Evolutionary conservation across 2,797 vertebrate genomes (phyloP).

Genomic region (Petrocephalus sullivani): DNA sequence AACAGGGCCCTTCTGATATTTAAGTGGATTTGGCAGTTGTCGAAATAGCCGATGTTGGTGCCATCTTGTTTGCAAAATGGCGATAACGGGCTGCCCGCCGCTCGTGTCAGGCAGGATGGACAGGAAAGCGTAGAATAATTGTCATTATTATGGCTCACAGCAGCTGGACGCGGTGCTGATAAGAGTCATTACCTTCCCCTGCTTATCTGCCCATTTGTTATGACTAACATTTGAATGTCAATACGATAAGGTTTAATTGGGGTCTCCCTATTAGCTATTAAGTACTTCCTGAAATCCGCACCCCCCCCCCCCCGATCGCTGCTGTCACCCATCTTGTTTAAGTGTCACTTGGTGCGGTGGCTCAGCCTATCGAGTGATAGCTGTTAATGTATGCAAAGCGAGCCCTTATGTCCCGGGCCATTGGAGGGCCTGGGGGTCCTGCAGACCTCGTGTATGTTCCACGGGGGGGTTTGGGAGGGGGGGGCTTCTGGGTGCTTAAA

Average conservation of each 20-base stretch:
- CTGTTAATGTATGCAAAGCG: slow-evolving; percentile 4
- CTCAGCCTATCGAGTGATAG: neutral
- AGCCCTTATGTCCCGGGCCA: neutral
- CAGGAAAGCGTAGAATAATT: neutral
- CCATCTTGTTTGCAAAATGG: neutral
- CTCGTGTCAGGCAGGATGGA: neutral
- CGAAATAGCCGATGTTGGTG: neutral
- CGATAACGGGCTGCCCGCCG: neutral
- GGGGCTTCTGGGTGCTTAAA: neutral
- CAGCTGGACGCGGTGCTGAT: slow-evolving; percentile 29
- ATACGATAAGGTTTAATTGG: slow-evolving; percentile 40
- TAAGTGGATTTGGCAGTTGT: neutral
- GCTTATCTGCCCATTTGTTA: slow-evolving; percentile 36
- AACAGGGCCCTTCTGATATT: neutral
- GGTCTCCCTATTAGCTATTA: slow-evolving; percentile 32
- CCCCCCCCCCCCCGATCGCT: neutral
- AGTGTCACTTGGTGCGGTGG: neutral
- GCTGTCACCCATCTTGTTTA: slow-evolving; percentile 17
- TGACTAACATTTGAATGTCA: slow-evolving; percentile 40
- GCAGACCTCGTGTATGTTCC: neutral
- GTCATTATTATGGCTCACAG: slow-evolving; percentile 19
- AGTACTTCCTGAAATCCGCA: slow-evolving; percentile 14
- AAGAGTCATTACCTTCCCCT: slow-evolving; percentile 31
- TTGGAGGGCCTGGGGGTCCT: neutral
- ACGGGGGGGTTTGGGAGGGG: neutral